Conservation (phyloP, 2,888 invertebrate genomes). For the Operophtera brumata region DNA sequence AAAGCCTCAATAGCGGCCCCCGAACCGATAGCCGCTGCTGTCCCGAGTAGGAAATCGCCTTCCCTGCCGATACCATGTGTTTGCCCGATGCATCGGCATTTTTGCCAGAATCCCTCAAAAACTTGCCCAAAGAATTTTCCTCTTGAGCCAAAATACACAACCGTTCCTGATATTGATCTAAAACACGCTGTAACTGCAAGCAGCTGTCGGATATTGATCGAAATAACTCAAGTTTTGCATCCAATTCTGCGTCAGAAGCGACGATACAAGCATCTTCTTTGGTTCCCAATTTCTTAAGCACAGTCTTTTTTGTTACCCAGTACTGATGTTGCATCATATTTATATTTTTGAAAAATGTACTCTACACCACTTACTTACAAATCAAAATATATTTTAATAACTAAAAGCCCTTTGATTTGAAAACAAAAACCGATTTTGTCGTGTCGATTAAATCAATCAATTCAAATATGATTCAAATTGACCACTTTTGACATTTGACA, state of each 20-base stretch:
- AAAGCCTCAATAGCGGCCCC: constrained; percentile 91
- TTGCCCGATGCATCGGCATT: constrained; percentile 90
- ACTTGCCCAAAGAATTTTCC: constrained; percentile 96
- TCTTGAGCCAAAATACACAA: constrained; percentile 96
- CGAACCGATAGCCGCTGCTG: constrained; percentile 95
- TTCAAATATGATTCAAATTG: too few relatives aligned
- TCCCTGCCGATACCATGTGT: constrained; percentile 84
- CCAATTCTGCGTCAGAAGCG: constrained; percentile 97
- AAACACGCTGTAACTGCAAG: constrained; percentile 90
- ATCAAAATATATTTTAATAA: too few relatives aligned
- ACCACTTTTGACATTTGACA: background rate
- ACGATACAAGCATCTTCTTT: constrained; percentile 99
- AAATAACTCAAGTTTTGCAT: constrained; percentile 96
- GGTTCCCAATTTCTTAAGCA: constrained; percentile 94
- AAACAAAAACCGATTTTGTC: background rate
- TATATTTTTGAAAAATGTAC: constrained; percentile 5
- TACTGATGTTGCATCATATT: constrained; percentile 94
- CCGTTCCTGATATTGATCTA: constrained; percentile 96
- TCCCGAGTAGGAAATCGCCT: constrained; percentile 92
- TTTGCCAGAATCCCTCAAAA: constrained; percentile 96
- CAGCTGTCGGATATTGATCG: constrained; percentile 96
- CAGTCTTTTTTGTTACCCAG: constrained; percentile 98
- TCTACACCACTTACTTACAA: background rate
- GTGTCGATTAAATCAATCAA: too few relatives aligned
- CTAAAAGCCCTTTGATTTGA: background rate